Evolutionary conservation across 2,797 vertebrate genomes (phyloP), one percentile per base, ranked within the genome.

Genomic region (Rhodeus uyekii): DNA sequence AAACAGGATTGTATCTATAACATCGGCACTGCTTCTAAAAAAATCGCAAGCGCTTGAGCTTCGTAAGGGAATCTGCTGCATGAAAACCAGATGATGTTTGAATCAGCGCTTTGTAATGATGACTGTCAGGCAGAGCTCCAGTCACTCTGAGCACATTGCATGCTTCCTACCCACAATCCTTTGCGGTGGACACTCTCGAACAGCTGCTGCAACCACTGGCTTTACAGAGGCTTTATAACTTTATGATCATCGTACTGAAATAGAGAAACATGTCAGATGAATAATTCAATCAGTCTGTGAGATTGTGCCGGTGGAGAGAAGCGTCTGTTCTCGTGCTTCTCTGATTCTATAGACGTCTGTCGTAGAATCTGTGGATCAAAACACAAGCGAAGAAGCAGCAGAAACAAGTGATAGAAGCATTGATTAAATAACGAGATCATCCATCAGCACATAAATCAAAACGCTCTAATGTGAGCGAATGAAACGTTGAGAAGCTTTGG

Each of bases 271-370:
- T 65, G 32, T 75, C 84, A 82, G 89, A 92, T 94, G 90, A 92
- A 93, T 93, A 91, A 92, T 92, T 92, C 88, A 92, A 87, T 67
- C 8, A 80, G 53, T 55, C n/a, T 0, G 4, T 24, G n/a, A 0
- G 53, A 13, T 2, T 13, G 53, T 58, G n/a, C n/a, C 12, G 14
- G 64, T n/a, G 69, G 50, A 38, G 50, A 38, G 27, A 65, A 69
- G 63, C 74, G 71, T 83, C 81, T 78, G 81, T 39, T 29, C 44
- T 78, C 53, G 3, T 50, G 18, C 18, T 39, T 27, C 48, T 22
- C 36, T 68, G 42, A 13, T 58, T 29, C 39, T 29, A 55, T n/a
- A 50, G 18, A 50, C 36, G 1, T 55, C 24, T 42, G 34, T 22
- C n/a, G 36, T 32, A 32, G 13, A 4, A 4, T 44, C 42, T 44